Conservation (phyloP, 2,113 vertebrate genomes). For the Brachyhypopomus gauderio region DNA sequence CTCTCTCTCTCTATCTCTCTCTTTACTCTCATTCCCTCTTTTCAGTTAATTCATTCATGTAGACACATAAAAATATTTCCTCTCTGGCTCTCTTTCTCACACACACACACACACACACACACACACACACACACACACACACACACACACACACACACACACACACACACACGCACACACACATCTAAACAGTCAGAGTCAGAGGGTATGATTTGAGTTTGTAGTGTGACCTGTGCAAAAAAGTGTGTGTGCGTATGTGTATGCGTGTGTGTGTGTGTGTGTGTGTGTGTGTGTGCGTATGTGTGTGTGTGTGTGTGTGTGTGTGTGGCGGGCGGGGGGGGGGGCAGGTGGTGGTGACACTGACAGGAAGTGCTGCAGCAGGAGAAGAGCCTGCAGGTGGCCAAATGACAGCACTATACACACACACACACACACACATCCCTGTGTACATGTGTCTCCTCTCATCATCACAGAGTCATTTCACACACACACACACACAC, state of each 20-base stretch:
- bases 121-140: background rate
- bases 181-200: background rate
- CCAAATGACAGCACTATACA: conserved; percentile 34
- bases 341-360: conserved; percentile 3
- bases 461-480: conserved; percentile 26
- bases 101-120: background rate
- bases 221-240: background rate
- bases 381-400: conserved; percentile 45
- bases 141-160: background rate
- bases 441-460: conserved; percentile 48
- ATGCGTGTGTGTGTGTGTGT: conserved; percentile 21
- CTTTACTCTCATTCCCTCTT: background rate
- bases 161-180: background rate
- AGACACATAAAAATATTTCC: background rate
- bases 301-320: conserved; percentile 26
- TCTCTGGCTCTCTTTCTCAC: background rate
- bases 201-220: background rate
- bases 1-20: too few species aligned
- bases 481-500: conserved; percentile 26
- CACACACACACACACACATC: conserved; percentile 30
- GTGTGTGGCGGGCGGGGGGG: background rate
- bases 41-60: background rate
- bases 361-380: conserved; percentile 2
- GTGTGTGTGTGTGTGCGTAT: too few species aligned
- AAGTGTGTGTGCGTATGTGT: background rate